Evolutionary conservation across 2,113 vertebrate species (phyloP), one percentile per base, ranked within the genome.

Genomic region (Siphamia tubifer): DNA sequence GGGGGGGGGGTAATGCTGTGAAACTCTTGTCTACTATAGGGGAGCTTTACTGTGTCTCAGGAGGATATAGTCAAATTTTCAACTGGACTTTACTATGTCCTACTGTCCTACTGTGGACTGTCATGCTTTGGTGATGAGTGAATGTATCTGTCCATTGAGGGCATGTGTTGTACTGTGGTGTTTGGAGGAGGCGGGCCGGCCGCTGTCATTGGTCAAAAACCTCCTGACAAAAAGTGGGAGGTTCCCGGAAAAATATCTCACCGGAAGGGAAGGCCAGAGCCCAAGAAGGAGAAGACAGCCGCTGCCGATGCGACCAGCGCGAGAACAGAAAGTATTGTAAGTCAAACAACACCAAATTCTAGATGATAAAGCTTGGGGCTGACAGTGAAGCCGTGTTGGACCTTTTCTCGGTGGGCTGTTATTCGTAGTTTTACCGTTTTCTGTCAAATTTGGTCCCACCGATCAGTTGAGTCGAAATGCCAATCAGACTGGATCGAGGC

Each of bases 261-360:
- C 88, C 92, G 91, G 93, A 93, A 94, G 86, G 83, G 81, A 91
- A 92, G 90, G 93, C 91, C 87, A 52, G 85, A 90, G 86, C 87
- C 77, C 77, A 66, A 85, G 70, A 73, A 90, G 77, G 54, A 38
- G 63, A 60, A 74, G 56, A 64, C 39, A 48, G 55, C 55, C 11
- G 62, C 62, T 44, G 78, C 86, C 34, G 79, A 81, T 84, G 87
- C 80, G 65, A 82, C 54, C 69, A 74, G 68, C 66, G 60, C 84
- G 69, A 83, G 54, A 75, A 76, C 75, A 54, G 55, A 86, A 87
- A 88, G 74, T 90, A 65, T 11, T 36, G 86, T 87, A 85, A 84
- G 84, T 81, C 28, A 47, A 57, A 86, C 47, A 68, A 53, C 3
- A 73, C 62, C 10, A 39, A 47, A 56, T 51, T 8, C 11, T 32